These are phyloP conservation scores for Phragmatobia fuliginosa DNA, from an alignment of 2,888 invertebrate genomes.

Conservation along the genomic window DNA sequence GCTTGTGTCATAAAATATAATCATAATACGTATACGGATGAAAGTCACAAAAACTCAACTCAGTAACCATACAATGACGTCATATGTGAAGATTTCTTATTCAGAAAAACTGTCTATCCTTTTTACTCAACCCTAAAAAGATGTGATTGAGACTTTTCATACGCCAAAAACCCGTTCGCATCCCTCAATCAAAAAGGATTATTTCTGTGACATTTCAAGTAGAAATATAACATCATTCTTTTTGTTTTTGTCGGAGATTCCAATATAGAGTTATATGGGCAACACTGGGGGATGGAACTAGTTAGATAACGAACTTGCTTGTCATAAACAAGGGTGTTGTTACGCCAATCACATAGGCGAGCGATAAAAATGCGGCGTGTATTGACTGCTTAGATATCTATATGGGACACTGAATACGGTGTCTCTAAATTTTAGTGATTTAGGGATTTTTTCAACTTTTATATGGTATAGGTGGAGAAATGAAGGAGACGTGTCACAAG, in stretches of 20 bases:
- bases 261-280: conserved; percentile 4
- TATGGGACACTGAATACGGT: conserved; percentile 14
- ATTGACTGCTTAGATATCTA: conserved; percentile 37
- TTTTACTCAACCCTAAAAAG: not conserved
- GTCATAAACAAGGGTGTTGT: conserved; percentile 29
- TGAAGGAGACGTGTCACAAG: no score
- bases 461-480: no score
- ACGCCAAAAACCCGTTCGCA: not conserved
- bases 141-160: conserved; percentile 9
- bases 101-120: not conserved
- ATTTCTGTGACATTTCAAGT: conserved; percentile 9
- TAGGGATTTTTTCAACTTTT: not conserved
- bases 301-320: conserved; percentile 18
- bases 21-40: not conserved
- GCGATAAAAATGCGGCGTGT: conserved; percentile 45
- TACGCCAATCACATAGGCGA: conserved; percentile 44
- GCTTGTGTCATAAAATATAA: not conserved
- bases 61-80: not conserved
- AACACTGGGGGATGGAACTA: conserved; percentile 18
- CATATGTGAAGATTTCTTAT: not conserved
- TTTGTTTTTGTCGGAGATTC: conserved; percentile 12
- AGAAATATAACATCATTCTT: conserved; percentile 13
- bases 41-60: not conserved
- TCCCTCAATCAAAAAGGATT: conserved; percentile 8
- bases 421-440: not conserved